phyloP scores from a whole-genome alignment of 2,888 invertebrate genomes.

The Leptothorax acervorum region DNA sequence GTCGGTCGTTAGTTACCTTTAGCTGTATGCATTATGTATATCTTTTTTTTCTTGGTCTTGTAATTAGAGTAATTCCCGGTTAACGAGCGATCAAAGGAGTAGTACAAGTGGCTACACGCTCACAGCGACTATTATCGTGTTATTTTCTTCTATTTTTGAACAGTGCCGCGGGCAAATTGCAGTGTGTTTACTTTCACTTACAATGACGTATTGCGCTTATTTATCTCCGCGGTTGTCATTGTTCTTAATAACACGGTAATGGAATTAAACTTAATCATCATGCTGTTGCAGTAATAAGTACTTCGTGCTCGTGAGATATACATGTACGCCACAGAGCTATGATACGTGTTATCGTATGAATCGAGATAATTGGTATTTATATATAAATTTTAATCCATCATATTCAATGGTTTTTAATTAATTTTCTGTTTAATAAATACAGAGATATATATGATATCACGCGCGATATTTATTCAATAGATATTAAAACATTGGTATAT shows the following conservation, averaged over 20 bases:
- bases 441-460: neutral
- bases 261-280: constrained; percentile 50
- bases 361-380: constrained; percentile 35
- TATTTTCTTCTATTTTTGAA: constrained; percentile 51
- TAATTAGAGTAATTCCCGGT: constrained; percentile 52
- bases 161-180: constrained; percentile 36
- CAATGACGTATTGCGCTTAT: constrained; percentile 51
- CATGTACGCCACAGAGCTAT: neutral
- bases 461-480: neutral
- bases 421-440: constrained; percentile 26
- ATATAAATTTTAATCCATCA: constrained; percentile 25
- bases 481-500: neutral
- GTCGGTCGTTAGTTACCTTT: constrained; percentile 33
- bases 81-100: constrained; percentile 51
- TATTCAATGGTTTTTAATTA: constrained; percentile 19
- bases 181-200: constrained; percentile 46
- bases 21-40: constrained; percentile 43
- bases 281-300: constrained; percentile 22
- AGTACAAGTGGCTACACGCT: constrained; percentile 40
- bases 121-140: constrained; percentile 45
- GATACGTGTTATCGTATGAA: constrained; percentile 21
- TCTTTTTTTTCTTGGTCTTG: constrained; percentile 21
- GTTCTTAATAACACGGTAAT: constrained; percentile 48
- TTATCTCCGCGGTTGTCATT: constrained; percentile 47
- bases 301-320: constrained; percentile 5